Percentiles rank a stretch among this genome's conserved stretches.
Evolutionary conservation across 2,888 invertebrate species (phyloP).

Genomic region (Sialis lutaria): DNA sequence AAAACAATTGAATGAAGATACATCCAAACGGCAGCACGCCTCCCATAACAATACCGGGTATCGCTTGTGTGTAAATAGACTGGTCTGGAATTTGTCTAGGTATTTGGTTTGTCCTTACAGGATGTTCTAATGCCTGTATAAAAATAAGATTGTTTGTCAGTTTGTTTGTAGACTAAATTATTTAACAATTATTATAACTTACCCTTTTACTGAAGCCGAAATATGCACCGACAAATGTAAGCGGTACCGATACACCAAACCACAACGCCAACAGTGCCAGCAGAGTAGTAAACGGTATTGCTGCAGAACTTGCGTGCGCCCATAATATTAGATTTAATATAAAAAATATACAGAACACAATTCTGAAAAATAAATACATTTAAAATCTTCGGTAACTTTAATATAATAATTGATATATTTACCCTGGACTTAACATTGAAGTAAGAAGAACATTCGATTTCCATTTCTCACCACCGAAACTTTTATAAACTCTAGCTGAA

Average conservation of each 20-base stretch:
- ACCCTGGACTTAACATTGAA: constrained; percentile 95
- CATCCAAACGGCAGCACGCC: constrained; percentile 97
- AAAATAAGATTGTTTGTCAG: constrained; percentile 3
- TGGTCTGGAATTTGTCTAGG: constrained; percentile 98
- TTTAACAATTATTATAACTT: too few relatives aligned
- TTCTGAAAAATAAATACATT: constrained; percentile 31
- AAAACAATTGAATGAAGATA: constrained; percentile 97
- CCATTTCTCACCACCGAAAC: constrained; percentile 97
- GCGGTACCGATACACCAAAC: constrained; percentile 96
- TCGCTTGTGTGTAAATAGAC: constrained; percentile 89
- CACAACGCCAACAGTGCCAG: constrained; percentile 87
- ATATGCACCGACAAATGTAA: constrained; percentile 95
- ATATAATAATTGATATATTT: constrained; percentile 17
- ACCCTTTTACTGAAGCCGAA: constrained; percentile 96
- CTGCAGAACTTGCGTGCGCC: constrained; percentile 90
- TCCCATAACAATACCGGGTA: constrained; percentile 95
- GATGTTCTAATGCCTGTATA: constrained; percentile 79
- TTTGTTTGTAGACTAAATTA: too few relatives aligned
- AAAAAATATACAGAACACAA: constrained; percentile 95
- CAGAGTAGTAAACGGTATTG: constrained; percentile 92
- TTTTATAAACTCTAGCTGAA: constrained; percentile 93
- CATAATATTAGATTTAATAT: constrained; percentile 91
- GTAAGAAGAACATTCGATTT: constrained; percentile 95
- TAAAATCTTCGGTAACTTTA: background rate
- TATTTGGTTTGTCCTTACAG: constrained; percentile 96